Conservation (phyloP, 1,140 invertebrate genomes). For the Alviniconcha marisindica region DNA sequence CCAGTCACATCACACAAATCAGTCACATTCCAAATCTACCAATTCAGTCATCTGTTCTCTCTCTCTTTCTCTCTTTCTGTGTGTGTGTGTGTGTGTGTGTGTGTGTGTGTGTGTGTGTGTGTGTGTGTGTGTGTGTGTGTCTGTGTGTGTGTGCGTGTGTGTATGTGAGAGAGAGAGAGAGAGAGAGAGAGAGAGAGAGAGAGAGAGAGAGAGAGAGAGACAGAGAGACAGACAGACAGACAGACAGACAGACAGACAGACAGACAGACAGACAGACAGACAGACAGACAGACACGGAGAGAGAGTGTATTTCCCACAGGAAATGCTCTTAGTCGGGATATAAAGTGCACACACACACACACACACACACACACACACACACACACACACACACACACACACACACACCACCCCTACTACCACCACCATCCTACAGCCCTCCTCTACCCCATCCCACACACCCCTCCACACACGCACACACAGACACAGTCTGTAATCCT, state of each 20-base stretch:
- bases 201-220: background rate
- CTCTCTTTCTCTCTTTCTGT: background rate
- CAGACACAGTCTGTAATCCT: too few species aligned
- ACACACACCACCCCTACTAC: too few species aligned
- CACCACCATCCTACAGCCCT: too few species aligned
- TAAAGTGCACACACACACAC: background rate
- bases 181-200: background rate
- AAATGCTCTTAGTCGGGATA: background rate
- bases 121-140: background rate
- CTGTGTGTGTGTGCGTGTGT: background rate
- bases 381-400: too few species aligned
- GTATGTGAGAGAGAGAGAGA: background rate
- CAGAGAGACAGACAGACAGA: background rate
- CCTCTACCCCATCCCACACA: too few species aligned
- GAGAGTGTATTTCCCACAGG: background rate
- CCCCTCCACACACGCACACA: too few species aligned
- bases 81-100: conserved; percentile 13
- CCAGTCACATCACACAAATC: background rate
- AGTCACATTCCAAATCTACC: background rate
- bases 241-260: too few species aligned
- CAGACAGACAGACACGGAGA: too few species aligned
- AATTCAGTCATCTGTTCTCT: background rate
- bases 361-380: too few species aligned
- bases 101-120: conserved; percentile 16
- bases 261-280: too few species aligned